A percentile compares a stretch with the other conserved stretches of the same genome.
Evolutionary conservation across 2,113 vertebrate species (phyloP).

Genomic region (Sylvietta virens): DNA sequence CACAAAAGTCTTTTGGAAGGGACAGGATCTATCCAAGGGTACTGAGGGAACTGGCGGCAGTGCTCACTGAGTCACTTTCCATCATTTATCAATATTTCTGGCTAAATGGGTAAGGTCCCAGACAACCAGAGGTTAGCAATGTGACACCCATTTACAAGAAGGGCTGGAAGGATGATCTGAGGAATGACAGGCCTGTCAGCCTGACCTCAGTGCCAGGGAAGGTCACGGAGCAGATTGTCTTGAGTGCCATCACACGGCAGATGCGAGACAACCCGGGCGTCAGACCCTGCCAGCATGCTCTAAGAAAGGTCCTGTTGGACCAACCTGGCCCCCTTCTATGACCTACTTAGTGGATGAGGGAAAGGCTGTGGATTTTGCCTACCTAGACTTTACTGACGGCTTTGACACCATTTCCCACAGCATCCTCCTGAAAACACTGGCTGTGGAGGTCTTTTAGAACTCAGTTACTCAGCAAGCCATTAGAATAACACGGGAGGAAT

Average conservation of each 20-base stretch:
- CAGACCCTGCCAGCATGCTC: not conserved
- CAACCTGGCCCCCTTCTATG: not conserved
- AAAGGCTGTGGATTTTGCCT: not conserved
- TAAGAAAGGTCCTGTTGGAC: not conserved
- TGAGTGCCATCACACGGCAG: fast-evolving
- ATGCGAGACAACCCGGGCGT: fast-evolving
- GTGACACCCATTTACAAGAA: not conserved
- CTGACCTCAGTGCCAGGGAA: not conserved
- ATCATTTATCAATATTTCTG: not conserved
- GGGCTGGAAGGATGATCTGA: fast-evolving
- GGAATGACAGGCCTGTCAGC: not conserved
- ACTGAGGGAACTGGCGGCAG: not conserved
- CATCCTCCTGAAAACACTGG: not conserved
- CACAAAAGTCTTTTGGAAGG: not conserved
- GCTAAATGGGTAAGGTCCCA: not conserved
- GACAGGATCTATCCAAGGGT: not conserved
- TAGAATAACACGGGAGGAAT: not conserved
- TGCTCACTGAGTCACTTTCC: not conserved
- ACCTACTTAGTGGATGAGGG: not conserved
- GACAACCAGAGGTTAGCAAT: not conserved
- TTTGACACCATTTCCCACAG: not conserved
- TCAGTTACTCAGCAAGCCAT: not conserved
- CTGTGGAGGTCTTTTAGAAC: not conserved
- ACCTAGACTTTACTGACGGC: not conserved
- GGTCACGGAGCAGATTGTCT: not conserved